phyloP scores from a whole-genome alignment of 2,113 vertebrate genomes.

The Pontoporia blainvillei region DNA sequence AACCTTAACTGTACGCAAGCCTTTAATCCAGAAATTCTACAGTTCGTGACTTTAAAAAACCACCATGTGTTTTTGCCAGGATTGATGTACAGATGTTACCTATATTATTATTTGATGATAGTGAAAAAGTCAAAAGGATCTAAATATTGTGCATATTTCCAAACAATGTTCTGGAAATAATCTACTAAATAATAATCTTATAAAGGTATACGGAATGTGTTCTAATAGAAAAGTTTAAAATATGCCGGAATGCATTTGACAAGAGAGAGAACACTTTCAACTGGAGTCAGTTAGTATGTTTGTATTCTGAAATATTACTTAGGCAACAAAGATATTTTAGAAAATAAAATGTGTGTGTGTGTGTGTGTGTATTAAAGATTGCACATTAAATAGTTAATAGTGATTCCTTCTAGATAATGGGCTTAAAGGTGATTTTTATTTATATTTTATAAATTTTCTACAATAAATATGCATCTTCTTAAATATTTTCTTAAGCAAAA shows the following conservation, averaged over 20 bases:
- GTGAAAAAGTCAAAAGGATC: background rate
- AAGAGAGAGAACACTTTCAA: background rate
- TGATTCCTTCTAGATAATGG: background rate
- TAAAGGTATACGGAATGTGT: background rate
- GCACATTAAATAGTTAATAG: background rate
- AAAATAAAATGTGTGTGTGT: background rate
- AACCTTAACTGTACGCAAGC: background rate
- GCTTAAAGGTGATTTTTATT: background rate
- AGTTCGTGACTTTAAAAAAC: background rate
- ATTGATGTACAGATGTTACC: background rate
- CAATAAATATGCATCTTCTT: background rate
- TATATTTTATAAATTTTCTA: background rate
- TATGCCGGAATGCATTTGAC: background rate
- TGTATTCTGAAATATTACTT: background rate
- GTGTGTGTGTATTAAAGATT: background rate
- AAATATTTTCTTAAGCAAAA: background rate
- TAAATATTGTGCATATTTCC: background rate
- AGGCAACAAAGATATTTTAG: background rate
- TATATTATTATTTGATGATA: background rate
- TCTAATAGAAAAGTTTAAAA: background rate
- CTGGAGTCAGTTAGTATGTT: background rate
- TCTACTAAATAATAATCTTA: background rate
- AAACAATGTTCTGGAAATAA: background rate
- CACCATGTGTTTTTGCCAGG: background rate
- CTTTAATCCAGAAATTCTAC: background rate